phyloP scores from a whole-genome alignment of 2,888 invertebrate species.

The Nysson spinosus region DNA sequence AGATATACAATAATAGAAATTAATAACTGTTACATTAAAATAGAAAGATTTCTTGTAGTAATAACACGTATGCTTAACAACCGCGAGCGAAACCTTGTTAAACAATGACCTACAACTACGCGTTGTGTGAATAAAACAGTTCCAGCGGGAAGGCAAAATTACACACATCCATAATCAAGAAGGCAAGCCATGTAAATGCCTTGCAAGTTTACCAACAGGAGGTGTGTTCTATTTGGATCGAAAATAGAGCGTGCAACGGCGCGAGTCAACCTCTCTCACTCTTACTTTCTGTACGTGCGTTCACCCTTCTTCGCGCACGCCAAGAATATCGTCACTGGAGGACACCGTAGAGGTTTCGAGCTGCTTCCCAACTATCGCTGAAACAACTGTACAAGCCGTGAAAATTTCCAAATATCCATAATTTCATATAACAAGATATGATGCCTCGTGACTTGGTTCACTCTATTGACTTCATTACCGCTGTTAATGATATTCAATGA shows the following conservation, averaged over 20 bases:
- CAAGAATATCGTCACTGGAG: constrained; percentile 68
- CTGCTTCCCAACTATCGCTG: constrained; percentile 30
- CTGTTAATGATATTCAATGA: too few species aligned
- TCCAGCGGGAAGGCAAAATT: too few species aligned
- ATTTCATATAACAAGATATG: too few species aligned
- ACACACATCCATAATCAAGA: constrained; percentile 8
- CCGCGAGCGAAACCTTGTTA: too few species aligned
- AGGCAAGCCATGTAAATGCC: constrained; percentile 19
- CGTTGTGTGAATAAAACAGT: neutral
- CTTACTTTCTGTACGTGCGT: constrained; percentile 62
- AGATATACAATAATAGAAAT: too few species aligned
- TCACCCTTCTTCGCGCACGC: constrained; percentile 71
- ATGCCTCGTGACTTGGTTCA: too few species aligned
- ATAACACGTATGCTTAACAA: too few species aligned
- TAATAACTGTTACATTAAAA: too few species aligned
- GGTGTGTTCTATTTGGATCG: constrained; percentile 58
- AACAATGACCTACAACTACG: neutral
- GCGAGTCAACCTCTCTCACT: constrained; percentile 26
- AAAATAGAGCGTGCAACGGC: constrained; percentile 54
- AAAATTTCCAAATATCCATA: too few species aligned
- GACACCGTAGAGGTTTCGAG: constrained; percentile 44
- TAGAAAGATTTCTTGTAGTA: too few species aligned
- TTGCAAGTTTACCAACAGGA: constrained; percentile 58
- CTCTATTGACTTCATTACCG: too few species aligned
- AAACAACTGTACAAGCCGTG: neutral